Base-by-base conservation (phyloP, 1,140 invertebrate species). In the Cherax destructor region DNA sequence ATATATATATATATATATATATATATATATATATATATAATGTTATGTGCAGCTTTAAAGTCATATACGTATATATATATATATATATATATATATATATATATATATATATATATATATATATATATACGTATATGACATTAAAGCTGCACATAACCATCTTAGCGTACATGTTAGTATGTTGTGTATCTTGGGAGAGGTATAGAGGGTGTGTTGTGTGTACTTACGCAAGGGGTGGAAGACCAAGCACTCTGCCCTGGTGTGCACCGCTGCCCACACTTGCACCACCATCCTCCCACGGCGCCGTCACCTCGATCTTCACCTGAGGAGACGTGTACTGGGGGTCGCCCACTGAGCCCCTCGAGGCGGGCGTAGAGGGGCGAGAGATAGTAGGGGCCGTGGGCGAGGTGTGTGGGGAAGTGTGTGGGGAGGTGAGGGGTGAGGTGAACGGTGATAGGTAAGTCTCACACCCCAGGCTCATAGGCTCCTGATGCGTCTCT, bases 351-450 rank as follows among this genome's bases (percentile, higher is more conserved):
- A 94, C 65, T 94, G 94, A 79, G 94, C 94, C 93, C 7, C 93
- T 94, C 93, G 93, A 95, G 91, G 86, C 94, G 94, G 90, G 94
- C 94, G 80, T 85, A n/a, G 94, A 72, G 94, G 94, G 77, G 94
- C 94, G 93, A 21, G 93, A 94, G 94, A 93, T 89, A 84, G 94
- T 94, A 88, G 94, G 94, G 83, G 93, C 93, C 4, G 72, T 93
- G 93, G 85, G 93, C 88, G 93, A 94, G 93, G 11, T 88, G 87
- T 96, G 96, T 50, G 84, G 96, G 95, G 94, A 96, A 95, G 91
- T 11, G 50, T 65, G 59, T 50, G 81, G 49, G 41, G 76, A 80
- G 59, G 88, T 78, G 83, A 72, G 88, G 1, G 88, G 74, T 47
- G 83, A 91, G 41, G 88, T 61, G 59, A 24, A 65, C 47, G 83